Conservation (phyloP, 1,140 invertebrate species). For the Neelides sp. region DNA sequence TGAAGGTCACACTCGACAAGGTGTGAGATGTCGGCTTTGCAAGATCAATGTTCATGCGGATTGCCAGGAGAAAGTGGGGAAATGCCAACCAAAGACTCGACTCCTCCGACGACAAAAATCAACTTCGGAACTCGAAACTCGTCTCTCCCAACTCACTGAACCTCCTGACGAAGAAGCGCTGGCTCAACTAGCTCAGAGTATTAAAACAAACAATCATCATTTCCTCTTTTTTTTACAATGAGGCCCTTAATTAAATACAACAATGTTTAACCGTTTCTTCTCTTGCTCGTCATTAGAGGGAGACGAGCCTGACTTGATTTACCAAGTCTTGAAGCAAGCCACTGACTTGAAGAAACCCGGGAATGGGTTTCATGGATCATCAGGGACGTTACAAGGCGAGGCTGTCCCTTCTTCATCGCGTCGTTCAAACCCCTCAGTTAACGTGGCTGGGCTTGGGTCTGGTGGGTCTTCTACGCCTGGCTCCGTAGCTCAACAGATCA, state of each 20-base stretch:
- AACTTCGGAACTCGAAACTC: constrained; percentile 45
- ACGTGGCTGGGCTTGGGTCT: constrained; percentile 15
- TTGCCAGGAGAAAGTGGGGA: constrained; percentile 64
- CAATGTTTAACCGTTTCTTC: background rate
- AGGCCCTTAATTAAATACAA: background rate
- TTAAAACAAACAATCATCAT: too few species aligned
- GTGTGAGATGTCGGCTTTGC: constrained; percentile 73
- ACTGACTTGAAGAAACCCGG: constrained; percentile 56
- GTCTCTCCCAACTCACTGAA: constrained; percentile 37
- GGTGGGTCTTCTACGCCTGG: constrained; percentile 7
- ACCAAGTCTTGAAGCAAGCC: constrained; percentile 83
- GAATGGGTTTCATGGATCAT: constrained; percentile 27
- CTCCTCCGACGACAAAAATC: constrained; percentile 75
- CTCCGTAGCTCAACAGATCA: constrained; percentile 11
- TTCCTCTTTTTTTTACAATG: background rate
- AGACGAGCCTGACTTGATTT: constrained; percentile 70
- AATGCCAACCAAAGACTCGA: constrained; percentile 67
- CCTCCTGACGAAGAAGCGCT: constrained; percentile 46
- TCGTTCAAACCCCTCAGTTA: constrained; percentile 29
- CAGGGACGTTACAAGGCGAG: constrained; percentile 19
- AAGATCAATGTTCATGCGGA: constrained; percentile 84
- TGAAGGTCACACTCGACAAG: constrained; percentile 79
- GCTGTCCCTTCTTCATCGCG: constrained; percentile 3
- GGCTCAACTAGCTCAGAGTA: too few species aligned
- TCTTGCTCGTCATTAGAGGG: background rate